Base-by-base conservation (phyloP, 2,113 vertebrate genomes). In the Aphyosemion australe region DNA sequence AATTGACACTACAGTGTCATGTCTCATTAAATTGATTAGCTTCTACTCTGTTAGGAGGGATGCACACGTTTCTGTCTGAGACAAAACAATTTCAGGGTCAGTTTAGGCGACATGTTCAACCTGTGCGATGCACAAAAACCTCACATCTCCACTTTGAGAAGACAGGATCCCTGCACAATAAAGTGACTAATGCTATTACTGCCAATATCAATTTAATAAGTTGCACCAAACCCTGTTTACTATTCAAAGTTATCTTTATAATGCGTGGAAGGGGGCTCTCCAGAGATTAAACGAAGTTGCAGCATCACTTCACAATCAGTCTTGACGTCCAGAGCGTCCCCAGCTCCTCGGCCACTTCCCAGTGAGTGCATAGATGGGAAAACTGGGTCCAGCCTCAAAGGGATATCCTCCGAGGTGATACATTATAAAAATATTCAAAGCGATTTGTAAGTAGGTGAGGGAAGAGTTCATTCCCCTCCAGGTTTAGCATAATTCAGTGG, bases 371-470 rank as follows among this genome's bases (percentile, higher is more conserved):
- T 46, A 19, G 52, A 18, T 15, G 68, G 55, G 51, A 59, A 60
- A 66, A 72, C n/a, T 57, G 47, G 58, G 53, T 62, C 26, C 69
- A 31, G 65, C 42, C 65, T 56, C 65, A 58, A 31, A 62, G 59
- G 68, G 74, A 54, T 37, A 12, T 47, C 31, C 59, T 81, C 65
- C 60, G 55, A 58, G 49, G 41, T 64, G 67, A 52, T 72, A 49
- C 69, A 64, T 72, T 74, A 67, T 58, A 19, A 75, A 72, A 48
- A 61, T 49, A 65, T 71, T 73, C 19, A 65, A 59, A 59, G 52
- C 58, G 48, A 72, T 70, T 63, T 49, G 7, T 65, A 62, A 69
- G 60, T 42, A 71, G 64, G 43, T 67, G 53, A 65, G 58, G 49
- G 21, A 46, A 21, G 47, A 46, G 70, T 59, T 82, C 58, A 65